Evolutionary conservation across 2,797 vertebrate genomes (phyloP).

Genomic region (Pogonophryne albipinna): DNA sequence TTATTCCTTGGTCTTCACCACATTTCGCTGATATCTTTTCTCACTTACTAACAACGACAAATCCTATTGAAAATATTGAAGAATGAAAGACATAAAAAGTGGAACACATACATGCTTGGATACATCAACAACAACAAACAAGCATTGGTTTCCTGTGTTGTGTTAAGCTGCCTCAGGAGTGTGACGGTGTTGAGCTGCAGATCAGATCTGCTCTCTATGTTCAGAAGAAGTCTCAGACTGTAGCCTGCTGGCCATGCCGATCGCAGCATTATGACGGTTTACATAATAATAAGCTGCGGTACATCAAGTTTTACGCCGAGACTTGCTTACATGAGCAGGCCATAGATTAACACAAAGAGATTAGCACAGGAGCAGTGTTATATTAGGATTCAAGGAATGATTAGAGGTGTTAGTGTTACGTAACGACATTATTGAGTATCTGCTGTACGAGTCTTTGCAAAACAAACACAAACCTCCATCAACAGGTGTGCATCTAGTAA

Average conservation of each 20-base stretch:
- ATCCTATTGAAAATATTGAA: background rate
- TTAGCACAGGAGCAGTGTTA: slow-evolving; percentile 77
- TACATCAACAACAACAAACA: background rate
- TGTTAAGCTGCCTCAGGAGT: slow-evolving; percentile 23
- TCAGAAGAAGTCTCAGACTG: slow-evolving; percentile 50
- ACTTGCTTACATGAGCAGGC: slow-evolving; percentile 86
- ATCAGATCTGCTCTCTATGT: slow-evolving; percentile 58
- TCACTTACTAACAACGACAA: background rate
- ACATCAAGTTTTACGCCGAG: slow-evolving; percentile 73
- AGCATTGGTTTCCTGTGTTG: background rate
- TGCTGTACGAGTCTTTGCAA: background rate
- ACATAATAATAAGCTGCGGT: slow-evolving; percentile 55
- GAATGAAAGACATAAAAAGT: background rate
- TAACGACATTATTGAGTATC: slow-evolving; percentile 55
- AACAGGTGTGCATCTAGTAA: background rate
- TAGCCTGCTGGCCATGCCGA: slow-evolving; percentile 30
- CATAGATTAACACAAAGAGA: slow-evolving; percentile 86
- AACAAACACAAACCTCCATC: background rate
- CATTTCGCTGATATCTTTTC: background rate
- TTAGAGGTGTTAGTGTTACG: slow-evolving; percentile 71
- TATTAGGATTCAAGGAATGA: slow-evolving; percentile 81
- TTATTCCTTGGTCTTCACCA: background rate
- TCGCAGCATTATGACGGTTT: slow-evolving; percentile 54
- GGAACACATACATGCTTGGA: background rate
- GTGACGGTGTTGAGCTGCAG: slow-evolving; percentile 29